These are phyloP conservation scores for Chelonia mydas DNA, from an alignment of 2,797 vertebrate genomes.

Conservation along the genomic window DNA sequence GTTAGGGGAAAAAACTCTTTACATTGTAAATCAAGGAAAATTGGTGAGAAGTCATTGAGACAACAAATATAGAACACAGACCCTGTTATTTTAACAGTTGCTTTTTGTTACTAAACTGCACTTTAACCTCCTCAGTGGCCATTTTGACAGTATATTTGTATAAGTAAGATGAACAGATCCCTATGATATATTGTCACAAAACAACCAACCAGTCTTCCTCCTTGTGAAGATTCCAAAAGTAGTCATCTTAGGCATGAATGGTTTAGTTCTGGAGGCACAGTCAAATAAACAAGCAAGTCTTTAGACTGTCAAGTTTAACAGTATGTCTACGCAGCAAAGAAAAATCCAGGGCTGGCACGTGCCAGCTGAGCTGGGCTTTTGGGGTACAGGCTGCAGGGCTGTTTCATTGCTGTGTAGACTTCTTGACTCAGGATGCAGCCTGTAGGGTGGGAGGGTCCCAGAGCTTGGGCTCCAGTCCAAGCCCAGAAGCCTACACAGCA, in stretches of 20 bases:
- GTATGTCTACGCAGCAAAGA: not conserved
- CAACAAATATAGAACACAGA: not conserved
- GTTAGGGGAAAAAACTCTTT: not conserved
- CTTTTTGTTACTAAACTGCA: not conserved
- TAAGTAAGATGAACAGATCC: fast-evolving
- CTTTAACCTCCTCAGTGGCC: not conserved
- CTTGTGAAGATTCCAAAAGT: not conserved
- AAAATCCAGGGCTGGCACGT: no score
- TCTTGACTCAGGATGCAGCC: no score
- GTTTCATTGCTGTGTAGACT: no score
- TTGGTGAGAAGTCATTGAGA: not conserved
- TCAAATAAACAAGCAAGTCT: not conserved
- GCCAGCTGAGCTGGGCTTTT: no score
- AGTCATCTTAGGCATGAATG: not conserved
- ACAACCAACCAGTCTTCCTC: not conserved
- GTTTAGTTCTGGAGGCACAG: not conserved
- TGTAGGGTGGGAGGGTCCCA: no score
- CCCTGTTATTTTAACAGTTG: not conserved
- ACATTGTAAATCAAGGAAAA: not conserved
- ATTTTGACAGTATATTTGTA: not conserved
- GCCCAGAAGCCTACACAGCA: no score
- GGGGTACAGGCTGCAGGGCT: no score
- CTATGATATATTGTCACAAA: not conserved
- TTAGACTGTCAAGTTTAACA: not conserved
- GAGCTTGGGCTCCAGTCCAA: no score